Evolutionary conservation across 2,113 vertebrate genomes (phyloP).

Genomic region (Upupa epops): DNA sequence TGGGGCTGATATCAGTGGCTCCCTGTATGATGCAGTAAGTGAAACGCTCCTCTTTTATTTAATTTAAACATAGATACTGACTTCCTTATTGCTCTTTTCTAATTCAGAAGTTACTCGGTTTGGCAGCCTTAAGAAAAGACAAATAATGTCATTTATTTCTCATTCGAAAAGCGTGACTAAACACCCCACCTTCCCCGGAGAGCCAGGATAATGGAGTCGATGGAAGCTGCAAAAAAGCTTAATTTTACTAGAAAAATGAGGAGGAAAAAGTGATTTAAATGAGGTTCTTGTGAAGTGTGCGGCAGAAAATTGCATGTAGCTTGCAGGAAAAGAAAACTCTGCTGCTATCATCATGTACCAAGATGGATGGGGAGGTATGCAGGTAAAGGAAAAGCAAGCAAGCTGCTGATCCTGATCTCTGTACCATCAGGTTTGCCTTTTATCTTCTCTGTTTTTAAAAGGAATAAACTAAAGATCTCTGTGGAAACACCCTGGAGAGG

Average conservation of each 20-base stretch:
- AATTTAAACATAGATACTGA: fast-evolving
- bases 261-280: not conserved
- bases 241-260: not conserved
- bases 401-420: not conserved
- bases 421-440: not conserved
- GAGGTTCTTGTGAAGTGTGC: not conserved
- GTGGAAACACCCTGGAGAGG: not conserved
- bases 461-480: not conserved
- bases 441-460: not conserved
- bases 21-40: constrained; percentile 93
- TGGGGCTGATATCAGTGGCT: constrained; percentile 95
- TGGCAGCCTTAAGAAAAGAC: not conserved
- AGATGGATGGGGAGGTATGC: not conserved
- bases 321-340: not conserved
- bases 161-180: not conserved
- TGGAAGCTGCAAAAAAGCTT: not conserved
- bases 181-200: not conserved
- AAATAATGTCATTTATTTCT: not conserved
- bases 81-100: not conserved
- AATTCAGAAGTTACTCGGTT: not conserved
- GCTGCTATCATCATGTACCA: not conserved
- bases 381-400: not conserved
- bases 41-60: not conserved
- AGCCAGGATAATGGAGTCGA: not conserved
- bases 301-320: not conserved